Conservation (phyloP, 2,888 invertebrate species). For the Mantis religiosa region DNA sequence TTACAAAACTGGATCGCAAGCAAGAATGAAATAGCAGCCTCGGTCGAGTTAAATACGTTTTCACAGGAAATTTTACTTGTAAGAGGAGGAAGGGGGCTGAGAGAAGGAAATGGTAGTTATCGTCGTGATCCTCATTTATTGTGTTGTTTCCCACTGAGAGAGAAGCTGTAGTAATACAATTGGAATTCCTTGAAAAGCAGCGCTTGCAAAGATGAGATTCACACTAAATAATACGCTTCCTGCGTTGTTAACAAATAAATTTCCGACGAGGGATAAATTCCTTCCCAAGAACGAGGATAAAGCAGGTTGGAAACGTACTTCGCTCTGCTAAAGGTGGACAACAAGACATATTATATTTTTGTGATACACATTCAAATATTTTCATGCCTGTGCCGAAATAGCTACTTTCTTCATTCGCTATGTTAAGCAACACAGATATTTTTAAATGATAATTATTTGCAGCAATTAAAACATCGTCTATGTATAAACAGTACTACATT, state of each 20-base stretch:
- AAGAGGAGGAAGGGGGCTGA: too few relatives aligned
- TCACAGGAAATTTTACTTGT: not conserved
- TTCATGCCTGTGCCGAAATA: too few relatives aligned
- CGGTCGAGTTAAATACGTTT: not conserved
- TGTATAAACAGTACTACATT: too few relatives aligned
- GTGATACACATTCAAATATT: too few relatives aligned
- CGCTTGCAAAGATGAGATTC: not conserved
- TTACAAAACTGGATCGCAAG: not conserved
- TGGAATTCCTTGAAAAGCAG: not conserved
- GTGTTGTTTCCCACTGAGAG: not conserved
- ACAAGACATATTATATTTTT: too few relatives aligned
- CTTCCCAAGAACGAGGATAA: not conserved
- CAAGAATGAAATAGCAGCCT: not conserved
- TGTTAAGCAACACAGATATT: too few relatives aligned
- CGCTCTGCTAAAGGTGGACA: too few relatives aligned
- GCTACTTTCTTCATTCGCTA: too few relatives aligned
- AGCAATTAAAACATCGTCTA: too few relatives aligned
- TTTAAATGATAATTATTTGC: too few relatives aligned
- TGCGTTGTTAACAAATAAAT: not conserved
- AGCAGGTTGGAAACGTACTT: too few relatives aligned
- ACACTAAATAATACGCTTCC: not conserved
- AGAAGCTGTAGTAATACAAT: not conserved
- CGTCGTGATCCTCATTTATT: not conserved
- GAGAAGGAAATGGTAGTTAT: not conserved
- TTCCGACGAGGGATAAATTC: not conserved